Conservation (phyloP, 2,113 vertebrate genomes). For the Myodes glareolus region DNA sequence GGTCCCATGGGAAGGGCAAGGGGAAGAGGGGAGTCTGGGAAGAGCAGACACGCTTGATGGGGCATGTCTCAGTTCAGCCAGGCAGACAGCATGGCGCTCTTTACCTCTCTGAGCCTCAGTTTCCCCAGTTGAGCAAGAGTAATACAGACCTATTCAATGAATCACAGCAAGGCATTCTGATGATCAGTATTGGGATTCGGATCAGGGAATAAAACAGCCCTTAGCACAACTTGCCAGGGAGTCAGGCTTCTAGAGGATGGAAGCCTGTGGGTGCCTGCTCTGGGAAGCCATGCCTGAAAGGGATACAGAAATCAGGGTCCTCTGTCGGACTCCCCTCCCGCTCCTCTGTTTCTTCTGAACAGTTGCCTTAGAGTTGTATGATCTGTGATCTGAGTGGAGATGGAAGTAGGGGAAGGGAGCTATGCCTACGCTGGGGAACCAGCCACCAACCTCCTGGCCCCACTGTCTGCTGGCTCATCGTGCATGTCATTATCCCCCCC, state of each 20-base stretch:
- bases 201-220: background rate
- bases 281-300: background rate
- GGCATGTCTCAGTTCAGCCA: background rate
- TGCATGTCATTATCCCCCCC: constrained; percentile 69
- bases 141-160: background rate
- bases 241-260: fast-evolving
- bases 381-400: background rate
- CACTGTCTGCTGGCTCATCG: constrained; percentile 57
- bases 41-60: background rate
- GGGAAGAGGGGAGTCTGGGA: background rate
- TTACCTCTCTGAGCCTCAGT: background rate
- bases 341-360: background rate
- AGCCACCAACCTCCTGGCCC: background rate
- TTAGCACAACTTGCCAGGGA: background rate
- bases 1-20: background rate
- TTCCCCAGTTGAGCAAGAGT: background rate
- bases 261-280: background rate
- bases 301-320: background rate
- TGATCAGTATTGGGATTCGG: background rate
- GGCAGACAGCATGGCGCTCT: fast-evolving
- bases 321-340: no score
- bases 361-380: background rate
- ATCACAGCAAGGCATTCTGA: background rate
- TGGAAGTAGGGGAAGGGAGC: fast-evolving
- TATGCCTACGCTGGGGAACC: fast-evolving